Evolutionary conservation across 2,888 invertebrate species (phyloP).

Genomic region (Rotaria magnacalcarata): DNA sequence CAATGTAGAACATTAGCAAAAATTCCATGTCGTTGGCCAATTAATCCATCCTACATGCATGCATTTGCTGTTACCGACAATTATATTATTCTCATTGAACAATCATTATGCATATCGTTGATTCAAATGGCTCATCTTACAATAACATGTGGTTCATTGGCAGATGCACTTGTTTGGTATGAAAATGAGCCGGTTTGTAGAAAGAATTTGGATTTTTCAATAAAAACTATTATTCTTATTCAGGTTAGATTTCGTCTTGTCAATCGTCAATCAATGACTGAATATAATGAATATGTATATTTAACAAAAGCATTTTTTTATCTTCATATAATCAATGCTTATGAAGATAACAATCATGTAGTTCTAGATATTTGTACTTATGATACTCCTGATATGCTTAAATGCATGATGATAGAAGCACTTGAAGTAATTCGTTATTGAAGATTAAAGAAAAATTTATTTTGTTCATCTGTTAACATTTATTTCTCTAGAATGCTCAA

Average conservation of each 20-base stretch:
- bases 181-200: neutral
- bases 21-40: constrained; percentile 6
- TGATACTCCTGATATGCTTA: neutral
- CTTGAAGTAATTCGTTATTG: neutral
- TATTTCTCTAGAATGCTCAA: neutral
- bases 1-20: neutral
- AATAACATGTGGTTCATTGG: neutral
- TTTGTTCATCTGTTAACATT: neutral
- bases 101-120: neutral
- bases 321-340: neutral
- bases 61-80: neutral
- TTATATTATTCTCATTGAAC: neutral
- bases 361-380: neutral
- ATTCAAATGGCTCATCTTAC: neutral
- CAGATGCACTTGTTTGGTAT: neutral
- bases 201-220: neutral
- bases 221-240: neutral
- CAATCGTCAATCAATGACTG: neutral
- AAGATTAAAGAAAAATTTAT: too few species aligned
- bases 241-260: neutral
- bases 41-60: neutral
- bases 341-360: neutral
- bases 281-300: neutral
- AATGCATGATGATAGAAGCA: neutral
- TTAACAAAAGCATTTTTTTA: neutral